Evolutionary conservation across 23 tunicate genomes (phyloP).

Genomic region (Trididemnum clinides): DNA sequence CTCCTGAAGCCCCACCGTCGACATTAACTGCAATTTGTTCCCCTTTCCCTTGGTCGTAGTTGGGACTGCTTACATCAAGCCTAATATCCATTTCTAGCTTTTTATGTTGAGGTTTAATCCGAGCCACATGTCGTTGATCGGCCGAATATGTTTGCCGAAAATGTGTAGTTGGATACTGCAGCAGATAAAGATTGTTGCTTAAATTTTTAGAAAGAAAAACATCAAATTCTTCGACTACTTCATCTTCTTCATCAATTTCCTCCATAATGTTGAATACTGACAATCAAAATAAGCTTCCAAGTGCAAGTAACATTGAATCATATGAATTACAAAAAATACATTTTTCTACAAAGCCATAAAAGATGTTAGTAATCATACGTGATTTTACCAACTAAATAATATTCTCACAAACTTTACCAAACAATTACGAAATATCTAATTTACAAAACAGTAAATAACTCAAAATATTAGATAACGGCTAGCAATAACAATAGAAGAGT

Average conservation of each 20-base stretch:
- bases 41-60: constrained; percentile 83
- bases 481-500: no score
- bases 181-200: constrained; percentile 32
- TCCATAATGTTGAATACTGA: no score
- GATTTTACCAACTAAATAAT: no score
- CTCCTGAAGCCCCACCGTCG: constrained; percentile 59
- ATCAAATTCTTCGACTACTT: constrained; percentile 63
- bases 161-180: constrained; percentile 64
- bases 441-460: no score
- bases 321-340: no score
- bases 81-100: constrained; percentile 71
- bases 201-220: constrained; percentile 62
- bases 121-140: constrained; percentile 50
- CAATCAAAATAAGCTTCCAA: no score
- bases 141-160: constrained; percentile 13
- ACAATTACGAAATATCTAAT: no score
- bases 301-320: no score
- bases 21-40: constrained; percentile 88
- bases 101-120: constrained; percentile 75
- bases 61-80: constrained; percentile 70
- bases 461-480: no score
- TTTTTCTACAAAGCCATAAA: no score
- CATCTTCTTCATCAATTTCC: constrained; percentile 37
- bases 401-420: no score
- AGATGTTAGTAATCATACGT: no score